Evolutionary conservation across 2,797 vertebrate genomes (phyloP).

Genomic region (Oreochromis grahami): DNA sequence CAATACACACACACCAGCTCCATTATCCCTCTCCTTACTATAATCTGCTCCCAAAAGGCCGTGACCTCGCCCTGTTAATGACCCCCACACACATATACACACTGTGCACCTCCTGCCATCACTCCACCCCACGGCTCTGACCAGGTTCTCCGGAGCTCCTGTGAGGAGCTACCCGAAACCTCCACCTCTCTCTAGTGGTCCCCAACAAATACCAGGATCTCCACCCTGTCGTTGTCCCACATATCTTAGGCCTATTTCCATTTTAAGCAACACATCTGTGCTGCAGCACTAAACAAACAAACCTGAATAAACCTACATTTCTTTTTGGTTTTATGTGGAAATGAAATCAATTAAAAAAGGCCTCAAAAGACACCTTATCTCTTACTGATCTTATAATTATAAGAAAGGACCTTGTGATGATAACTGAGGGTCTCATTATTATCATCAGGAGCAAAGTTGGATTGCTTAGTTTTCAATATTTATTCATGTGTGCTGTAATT

Average conservation of each 20-base stretch:
- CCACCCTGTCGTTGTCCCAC: background rate
- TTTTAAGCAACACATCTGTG: background rate
- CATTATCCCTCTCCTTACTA: slow-evolving; percentile 66
- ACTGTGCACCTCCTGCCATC: slow-evolving; percentile 37
- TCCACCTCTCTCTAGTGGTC: background rate
- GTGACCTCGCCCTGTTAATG: slow-evolving; percentile 67
- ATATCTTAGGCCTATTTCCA: background rate
- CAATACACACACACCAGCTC: slow-evolving; percentile 59
- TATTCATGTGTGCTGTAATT: background rate
- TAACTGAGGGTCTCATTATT: background rate
- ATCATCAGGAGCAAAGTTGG: background rate
- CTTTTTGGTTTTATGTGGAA: background rate
- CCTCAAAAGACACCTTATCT: background rate
- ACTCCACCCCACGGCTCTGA: slow-evolving; percentile 18
- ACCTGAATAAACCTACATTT: background rate
- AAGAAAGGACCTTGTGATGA: background rate
- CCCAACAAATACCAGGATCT: background rate
- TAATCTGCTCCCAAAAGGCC: slow-evolving; percentile 70
- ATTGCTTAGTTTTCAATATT: background rate
- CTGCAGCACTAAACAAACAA: background rate
- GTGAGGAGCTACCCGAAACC: slow-evolving; percentile 12
- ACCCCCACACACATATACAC: slow-evolving; percentile 39
- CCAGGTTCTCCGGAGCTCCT: slow-evolving; percentile 27
- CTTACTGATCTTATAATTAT: background rate
- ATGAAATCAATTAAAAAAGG: background rate